Evolutionary conservation across 2,888 invertebrate genomes (phyloP), one percentile per base, ranked within the genome.

Genomic region (Apotomis capreana): DNA sequence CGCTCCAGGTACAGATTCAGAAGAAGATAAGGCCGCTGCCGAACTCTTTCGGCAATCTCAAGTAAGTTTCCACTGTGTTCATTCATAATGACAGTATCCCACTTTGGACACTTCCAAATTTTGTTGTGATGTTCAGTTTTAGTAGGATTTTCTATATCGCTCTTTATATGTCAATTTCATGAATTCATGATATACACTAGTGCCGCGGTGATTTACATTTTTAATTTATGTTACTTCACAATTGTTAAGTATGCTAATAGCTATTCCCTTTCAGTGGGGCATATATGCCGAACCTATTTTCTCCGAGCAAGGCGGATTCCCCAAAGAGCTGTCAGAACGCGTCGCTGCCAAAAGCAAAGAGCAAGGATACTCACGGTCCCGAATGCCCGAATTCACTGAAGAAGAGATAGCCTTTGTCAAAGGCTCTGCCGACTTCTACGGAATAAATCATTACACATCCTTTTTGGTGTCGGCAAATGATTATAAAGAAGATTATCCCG

Each of bases 361-460:
- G 26, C 88, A 91, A 80, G 88, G 88, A 1, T 83, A 81, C 67
- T 65, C 76, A 0, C 64, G 77, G 49, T 89, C 89, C 1, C 78
- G 89, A 49, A 77, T 92, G n/a, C 91, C 90, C 6, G 73, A 73
- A 44, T 89, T 91, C 68, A 83, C 86, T 0, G 62, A 75, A n/a
- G 79, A 82, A 58, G 87, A 89, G 81, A 74, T 61, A 15, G 62
- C 57, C 5, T 60, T 54, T 15, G 52, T 70, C 15, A 73, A 55
- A 63, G 76, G 74, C 9, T 46, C 73, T 13, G 46, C 69, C 12
- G 73, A 73, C 54, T 73, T 69, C 69, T 69, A 69, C 6, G 73
- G 73, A 5, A n/a, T 73, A 10, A 73, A 73, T 44, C 73, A 73
- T 60, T 73, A 73, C 57, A 37, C 64, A 12, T 46, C 54, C 26